Conservation (phyloP, 2,888 invertebrate genomes). For the Sepioteuthis lessoniana region DNA sequence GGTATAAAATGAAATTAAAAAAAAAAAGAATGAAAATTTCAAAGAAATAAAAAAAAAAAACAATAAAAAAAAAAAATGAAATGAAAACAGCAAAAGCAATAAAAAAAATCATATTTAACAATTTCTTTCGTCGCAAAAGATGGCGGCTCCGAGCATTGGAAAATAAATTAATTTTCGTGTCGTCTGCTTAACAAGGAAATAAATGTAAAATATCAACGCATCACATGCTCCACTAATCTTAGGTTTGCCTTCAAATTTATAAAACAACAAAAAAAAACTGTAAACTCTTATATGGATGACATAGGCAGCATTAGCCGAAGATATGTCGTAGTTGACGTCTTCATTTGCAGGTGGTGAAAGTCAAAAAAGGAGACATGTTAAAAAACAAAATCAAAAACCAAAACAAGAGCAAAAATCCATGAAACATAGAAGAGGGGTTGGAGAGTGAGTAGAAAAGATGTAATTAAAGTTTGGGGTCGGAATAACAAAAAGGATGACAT, state of each 20-base stretch:
- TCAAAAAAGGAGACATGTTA: background rate
- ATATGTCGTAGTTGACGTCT: background rate
- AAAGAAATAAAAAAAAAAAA: background rate
- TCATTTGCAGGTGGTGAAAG: background rate
- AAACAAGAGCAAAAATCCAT: too few species aligned
- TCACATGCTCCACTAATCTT: background rate
- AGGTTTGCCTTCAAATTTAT: background rate
- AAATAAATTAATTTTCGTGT: background rate
- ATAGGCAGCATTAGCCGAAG: background rate
- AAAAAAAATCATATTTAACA: background rate
- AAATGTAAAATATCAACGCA: slow-evolving; percentile 11
- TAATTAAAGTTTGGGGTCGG: background rate
- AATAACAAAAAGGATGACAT: background rate
- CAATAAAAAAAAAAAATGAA: background rate
- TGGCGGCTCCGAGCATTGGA: background rate
- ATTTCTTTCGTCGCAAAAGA: background rate
- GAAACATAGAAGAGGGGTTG: background rate
- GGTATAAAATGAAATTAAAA: background rate
- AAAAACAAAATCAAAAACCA: too few species aligned
- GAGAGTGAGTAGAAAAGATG: background rate
- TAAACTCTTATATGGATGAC: background rate
- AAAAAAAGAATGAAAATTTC: background rate
- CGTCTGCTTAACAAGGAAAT: background rate
- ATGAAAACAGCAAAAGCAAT: background rate
- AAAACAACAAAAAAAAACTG: background rate